These are phyloP conservation scores for Eupelmus urozonus DNA, from an alignment of 2,888 invertebrate genomes.

Conservation along the genomic window DNA sequence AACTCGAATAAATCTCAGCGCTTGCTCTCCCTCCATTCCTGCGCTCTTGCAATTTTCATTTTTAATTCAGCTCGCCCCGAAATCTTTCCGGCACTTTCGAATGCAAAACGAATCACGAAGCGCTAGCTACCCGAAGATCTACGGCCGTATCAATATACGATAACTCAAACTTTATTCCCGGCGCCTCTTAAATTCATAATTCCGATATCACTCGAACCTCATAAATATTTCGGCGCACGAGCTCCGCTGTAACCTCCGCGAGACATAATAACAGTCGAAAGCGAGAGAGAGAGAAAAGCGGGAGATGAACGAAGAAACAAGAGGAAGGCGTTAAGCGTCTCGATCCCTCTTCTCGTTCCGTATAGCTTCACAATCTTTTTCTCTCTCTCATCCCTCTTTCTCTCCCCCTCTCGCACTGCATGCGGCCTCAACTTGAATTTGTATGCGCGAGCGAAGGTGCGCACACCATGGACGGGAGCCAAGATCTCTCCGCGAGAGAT, in stretches of 20 bases:
- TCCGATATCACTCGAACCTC: slow-evolving; percentile 30
- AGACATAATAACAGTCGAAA: no score
- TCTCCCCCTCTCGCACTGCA: no score
- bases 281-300: no score
- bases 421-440: slow-evolving; percentile 19
- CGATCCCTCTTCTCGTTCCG: slow-evolving; percentile 7
- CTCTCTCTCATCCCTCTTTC: no score
- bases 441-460: slow-evolving; percentile 51
- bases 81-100: neutral
- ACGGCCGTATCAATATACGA: neutral
- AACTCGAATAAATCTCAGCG: no score
- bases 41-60: neutral
- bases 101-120: neutral
- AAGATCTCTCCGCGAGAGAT: slow-evolving; percentile 4
- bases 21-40: no score
- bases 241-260: neutral
- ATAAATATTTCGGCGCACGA: slow-evolving; percentile 35
- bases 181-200: slow-evolving; percentile 24
- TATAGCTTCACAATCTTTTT: no score
- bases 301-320: no score
- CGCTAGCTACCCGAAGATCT: neutral
- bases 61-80: neutral
- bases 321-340: neutral
- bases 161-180: neutral
- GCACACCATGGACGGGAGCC: slow-evolving; percentile 51